A percentile compares a stretch with the other conserved stretches of the same genome.
Conservation (phyloP, 2,797 vertebrate species). For the Coranthus polyacanthus region DNA sequence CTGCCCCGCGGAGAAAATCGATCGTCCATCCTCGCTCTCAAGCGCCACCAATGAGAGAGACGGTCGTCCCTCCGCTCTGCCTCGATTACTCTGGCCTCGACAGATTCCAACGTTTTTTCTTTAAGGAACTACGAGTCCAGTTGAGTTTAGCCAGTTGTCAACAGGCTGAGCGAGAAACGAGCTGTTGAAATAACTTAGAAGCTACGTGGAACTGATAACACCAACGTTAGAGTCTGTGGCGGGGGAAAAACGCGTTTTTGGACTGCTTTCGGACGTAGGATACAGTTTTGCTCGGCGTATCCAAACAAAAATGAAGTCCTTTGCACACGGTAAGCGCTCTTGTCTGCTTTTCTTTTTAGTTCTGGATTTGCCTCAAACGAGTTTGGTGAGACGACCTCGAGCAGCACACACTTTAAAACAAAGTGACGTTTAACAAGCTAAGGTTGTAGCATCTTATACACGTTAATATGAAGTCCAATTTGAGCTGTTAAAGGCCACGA, state of each 20-base stretch:
- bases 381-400: conserved; percentile 19
- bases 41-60: neutral
- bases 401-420: conserved; percentile 21
- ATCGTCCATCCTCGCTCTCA: neutral
- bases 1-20: conserved; percentile 23
- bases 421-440: neutral
- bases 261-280: neutral
- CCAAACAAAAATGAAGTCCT: conserved; percentile 38
- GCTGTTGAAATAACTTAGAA: conserved; percentile 15
- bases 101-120: conserved; percentile 52
- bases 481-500: too few relatives aligned
- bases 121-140: conserved; percentile 75
- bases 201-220: conserved; percentile 48
- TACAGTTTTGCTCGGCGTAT: neutral
- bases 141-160: conserved; percentile 71
- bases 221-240: neutral
- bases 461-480: neutral
- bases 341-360: conserved; percentile 1
- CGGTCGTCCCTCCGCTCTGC: neutral
- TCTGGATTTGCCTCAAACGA: too few relatives aligned
- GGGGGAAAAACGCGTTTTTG: neutral
- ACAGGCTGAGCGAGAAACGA: conserved; percentile 66
- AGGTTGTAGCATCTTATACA: neutral
- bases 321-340: conserved; percentile 51
- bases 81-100: conserved; percentile 75